Percentiles rank a stretch among this genome's conserved stretches.
phyloP scores from a whole-genome alignment of 2,113 vertebrate species.

The Micromys minutus region DNA sequence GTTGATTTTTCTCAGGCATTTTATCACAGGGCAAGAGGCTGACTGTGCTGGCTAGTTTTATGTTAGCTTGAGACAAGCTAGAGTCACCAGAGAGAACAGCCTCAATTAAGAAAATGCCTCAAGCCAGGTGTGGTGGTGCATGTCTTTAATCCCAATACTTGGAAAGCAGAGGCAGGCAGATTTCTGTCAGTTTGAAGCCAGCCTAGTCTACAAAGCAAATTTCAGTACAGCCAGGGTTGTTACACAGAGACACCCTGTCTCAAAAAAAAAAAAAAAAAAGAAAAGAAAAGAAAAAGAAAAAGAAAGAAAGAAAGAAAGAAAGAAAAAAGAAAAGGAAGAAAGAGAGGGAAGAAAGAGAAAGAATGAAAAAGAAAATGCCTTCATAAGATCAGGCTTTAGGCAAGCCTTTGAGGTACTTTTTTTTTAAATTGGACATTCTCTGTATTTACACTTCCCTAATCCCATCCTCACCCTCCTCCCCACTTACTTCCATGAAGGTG shows the following conservation, averaged over 20 bases:
- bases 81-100: neutral
- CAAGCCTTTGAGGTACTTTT: neutral
- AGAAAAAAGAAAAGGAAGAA: too few relatives aligned
- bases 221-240: neutral
- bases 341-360: too few relatives aligned
- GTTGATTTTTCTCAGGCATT: neutral
- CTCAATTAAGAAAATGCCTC: neutral
- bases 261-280: neutral
- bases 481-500: too few relatives aligned
- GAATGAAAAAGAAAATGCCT: too few relatives aligned
- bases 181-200: neutral
- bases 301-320: too few relatives aligned
- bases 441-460: too few relatives aligned
- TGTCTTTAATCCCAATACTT: neutral
- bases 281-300: neutral
- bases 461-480: too few relatives aligned
- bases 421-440: too few relatives aligned
- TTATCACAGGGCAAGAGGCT: neutral
- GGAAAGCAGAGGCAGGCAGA: neutral
- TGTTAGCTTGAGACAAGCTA: neutral
- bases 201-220: neutral
- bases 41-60: neutral
- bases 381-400: neutral
- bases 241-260: neutral
- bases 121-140: neutral